A percentile compares a stretch with the other conserved stretches of the same genome.
phyloP scores from a whole-genome alignment of 1,140 invertebrate species.

The Mamestra configurata region DNA sequence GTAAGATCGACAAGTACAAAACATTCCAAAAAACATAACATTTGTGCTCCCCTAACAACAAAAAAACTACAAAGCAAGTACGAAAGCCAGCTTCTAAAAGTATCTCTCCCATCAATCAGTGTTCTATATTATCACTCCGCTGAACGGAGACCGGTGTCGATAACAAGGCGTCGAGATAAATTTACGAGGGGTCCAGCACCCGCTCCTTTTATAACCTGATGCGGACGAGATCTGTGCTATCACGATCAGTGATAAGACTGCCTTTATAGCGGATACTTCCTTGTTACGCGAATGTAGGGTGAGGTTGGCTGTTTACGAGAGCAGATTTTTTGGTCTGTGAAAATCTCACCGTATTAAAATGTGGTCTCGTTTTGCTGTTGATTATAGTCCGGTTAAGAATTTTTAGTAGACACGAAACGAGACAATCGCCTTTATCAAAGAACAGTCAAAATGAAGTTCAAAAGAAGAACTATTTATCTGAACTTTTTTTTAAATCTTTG shows the following conservation, averaged over 20 bases:
- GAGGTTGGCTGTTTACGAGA: not conserved
- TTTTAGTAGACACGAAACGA: too few species aligned
- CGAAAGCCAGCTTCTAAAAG: not conserved
- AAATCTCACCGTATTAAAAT: not conserved
- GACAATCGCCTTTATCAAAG: too few species aligned
- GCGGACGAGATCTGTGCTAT: slow-evolving; percentile 22
- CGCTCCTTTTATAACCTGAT: slow-evolving; percentile 22
- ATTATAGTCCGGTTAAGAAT: too few species aligned
- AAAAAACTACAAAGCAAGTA: not conserved
- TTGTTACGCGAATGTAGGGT: not conserved
- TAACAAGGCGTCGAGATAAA: slow-evolving; percentile 46
- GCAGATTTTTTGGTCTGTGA: not conserved
- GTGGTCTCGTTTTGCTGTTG: too few species aligned
- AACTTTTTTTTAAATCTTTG: too few species aligned
- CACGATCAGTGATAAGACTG: not conserved
- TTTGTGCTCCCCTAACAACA: not conserved
- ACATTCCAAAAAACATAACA: not conserved
- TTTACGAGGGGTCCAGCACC: slow-evolving; percentile 25
- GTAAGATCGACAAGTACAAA: too few species aligned
- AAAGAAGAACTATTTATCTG: too few species aligned
- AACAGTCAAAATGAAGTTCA: too few species aligned
- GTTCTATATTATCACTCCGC: not conserved
- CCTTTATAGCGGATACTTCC: not conserved
- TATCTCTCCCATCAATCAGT: slow-evolving; percentile 14
- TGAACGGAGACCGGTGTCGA: not conserved